A percentile compares a stretch with the other conserved stretches of the same genome.
Evolutionary conservation across 2,888 invertebrate genomes (phyloP).

Genomic region (Drosophila eohydei): DNA sequence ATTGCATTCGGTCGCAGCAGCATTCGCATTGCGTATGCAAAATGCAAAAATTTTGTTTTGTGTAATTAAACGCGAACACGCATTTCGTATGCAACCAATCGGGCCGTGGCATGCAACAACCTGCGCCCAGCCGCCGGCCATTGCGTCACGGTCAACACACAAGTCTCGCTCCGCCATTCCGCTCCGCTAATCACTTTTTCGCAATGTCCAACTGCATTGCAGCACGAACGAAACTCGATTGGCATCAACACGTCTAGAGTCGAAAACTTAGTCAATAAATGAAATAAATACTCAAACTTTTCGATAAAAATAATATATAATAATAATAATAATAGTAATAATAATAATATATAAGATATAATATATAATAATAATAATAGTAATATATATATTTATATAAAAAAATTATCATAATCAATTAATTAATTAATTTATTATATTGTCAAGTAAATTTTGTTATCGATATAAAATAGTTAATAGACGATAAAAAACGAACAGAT

Average conservation of each 20-base stretch:
- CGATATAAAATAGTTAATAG: conserved; percentile 36
- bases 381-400: not conserved
- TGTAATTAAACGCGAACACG: conserved; percentile 53
- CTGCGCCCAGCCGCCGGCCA: conserved; percentile 6
- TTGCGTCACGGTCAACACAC: not conserved
- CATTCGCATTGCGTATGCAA: conserved; percentile 27
- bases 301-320: conserved; percentile 17
- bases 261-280: not conserved
- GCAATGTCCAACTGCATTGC: not conserved
- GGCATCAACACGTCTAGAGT: not conserved
- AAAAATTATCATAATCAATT: conserved; percentile 24
- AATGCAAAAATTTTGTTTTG: conserved; percentile 59
- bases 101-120: conserved; percentile 24
- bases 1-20: conserved; percentile 5
- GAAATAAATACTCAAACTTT: conserved; percentile 18
- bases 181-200: conserved; percentile 18
- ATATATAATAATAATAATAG: conserved; percentile 12
- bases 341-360: conserved; percentile 13
- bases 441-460: conserved; percentile 22
- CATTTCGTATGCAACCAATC: conserved; percentile 17
- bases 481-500: conserved; percentile 13
- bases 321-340: conserved; percentile 23
- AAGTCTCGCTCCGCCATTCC: not conserved
- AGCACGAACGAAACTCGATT: not conserved
- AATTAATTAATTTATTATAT: conserved; percentile 30